These are phyloP conservation scores for Rhopalosiphum nymphaeae DNA, from an alignment of 2,888 invertebrate genomes.

Conservation along the genomic window DNA sequence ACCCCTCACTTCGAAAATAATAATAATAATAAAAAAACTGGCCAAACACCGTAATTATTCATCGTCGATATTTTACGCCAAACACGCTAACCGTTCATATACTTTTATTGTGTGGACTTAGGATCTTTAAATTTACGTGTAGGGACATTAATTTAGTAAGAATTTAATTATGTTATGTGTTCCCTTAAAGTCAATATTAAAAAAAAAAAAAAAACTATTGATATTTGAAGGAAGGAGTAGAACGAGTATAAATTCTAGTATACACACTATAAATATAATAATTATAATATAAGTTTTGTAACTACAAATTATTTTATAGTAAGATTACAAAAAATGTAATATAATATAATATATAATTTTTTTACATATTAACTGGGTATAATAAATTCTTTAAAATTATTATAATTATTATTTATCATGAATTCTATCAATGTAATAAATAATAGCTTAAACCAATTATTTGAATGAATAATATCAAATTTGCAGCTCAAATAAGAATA, in stretches of 20 bases:
- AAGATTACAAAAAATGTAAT: background rate
- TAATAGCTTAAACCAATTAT: background rate
- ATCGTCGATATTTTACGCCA: slow-evolving; percentile 62
- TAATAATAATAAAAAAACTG: slow-evolving; percentile 55
- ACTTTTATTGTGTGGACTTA: slow-evolving; percentile 63
- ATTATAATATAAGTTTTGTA: background rate
- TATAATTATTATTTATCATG: no score
- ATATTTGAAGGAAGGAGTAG: slow-evolving; percentile 4
- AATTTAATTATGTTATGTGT: slow-evolving; percentile 61
- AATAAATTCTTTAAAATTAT: background rate
- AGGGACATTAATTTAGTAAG: slow-evolving; percentile 61
- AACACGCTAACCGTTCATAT: slow-evolving; percentile 47
- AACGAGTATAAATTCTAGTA: background rate
- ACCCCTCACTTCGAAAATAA: slow-evolving; percentile 49
- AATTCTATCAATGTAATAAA: background rate
- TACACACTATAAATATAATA: background rate
- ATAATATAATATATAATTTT: background rate
- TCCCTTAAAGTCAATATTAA: slow-evolving; percentile 18
- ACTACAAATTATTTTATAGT: background rate
- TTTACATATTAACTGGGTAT: background rate
- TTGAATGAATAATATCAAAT: background rate
- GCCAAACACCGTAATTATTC: slow-evolving; percentile 61
- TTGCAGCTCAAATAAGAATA: background rate
- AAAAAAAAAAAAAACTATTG: slow-evolving; percentile 37
- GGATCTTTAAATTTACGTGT: slow-evolving; percentile 53